phyloP scores from a whole-genome alignment of 2,888 invertebrate genomes.

The Thera obeliscata region DNA sequence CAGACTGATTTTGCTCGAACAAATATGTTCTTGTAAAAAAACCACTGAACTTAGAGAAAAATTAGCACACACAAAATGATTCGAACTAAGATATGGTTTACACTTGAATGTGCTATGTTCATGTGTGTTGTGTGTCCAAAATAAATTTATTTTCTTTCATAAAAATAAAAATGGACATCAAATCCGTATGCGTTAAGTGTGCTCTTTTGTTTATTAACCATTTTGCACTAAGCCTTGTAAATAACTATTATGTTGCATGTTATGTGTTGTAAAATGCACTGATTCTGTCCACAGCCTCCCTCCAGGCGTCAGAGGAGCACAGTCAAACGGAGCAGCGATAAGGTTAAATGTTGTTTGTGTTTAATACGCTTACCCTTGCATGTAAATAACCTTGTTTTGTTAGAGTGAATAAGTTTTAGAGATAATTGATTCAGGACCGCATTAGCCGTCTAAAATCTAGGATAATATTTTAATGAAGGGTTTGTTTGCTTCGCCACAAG shows the following conservation, averaged over 20 bases:
- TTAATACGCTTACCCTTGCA: conserved; percentile 32
- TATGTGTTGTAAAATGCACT: conserved; percentile 56
- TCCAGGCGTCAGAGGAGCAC: conserved; percentile 34
- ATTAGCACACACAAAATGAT: background rate
- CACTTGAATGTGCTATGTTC: too few relatives aligned
- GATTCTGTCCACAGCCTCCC: conserved; percentile 63
- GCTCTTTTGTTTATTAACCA: conserved; percentile 11
- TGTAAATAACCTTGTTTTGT: conserved; percentile 15
- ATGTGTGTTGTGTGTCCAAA: too few relatives aligned
- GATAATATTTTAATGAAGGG: background rate
- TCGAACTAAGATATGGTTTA: background rate
- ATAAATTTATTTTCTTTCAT: too few relatives aligned
- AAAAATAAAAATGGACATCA: background rate
- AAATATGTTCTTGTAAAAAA: background rate
- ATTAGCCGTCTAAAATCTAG: background rate
- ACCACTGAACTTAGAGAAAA: background rate
- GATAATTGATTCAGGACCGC: background rate
- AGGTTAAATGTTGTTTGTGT: conserved; percentile 54
- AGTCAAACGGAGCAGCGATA: conserved; percentile 39
- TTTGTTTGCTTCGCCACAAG: background rate
- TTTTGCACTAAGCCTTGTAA: conserved; percentile 39
- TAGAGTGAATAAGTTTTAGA: background rate
- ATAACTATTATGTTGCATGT: conserved; percentile 52
- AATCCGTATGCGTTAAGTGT: background rate
- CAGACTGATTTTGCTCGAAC: background rate